A percentile compares a stretch with the other conserved stretches of the same genome.
Conservation (phyloP, 2,797 vertebrate genomes). For the Rhinichthys osculus region DNA sequence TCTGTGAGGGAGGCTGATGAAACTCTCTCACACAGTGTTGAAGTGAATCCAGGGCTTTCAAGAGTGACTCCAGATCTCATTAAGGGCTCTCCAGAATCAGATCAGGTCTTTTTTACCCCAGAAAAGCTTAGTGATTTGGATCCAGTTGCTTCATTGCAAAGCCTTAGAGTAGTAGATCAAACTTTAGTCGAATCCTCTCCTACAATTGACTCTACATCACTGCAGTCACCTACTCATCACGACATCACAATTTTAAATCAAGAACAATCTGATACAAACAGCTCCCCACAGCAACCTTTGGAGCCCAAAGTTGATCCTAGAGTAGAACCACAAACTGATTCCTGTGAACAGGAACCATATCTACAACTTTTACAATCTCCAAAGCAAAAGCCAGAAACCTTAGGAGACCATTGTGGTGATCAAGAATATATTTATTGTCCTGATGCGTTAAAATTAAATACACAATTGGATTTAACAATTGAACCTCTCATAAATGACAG, state of each 20-base stretch:
- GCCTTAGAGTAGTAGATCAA: slow-evolving; percentile 11
- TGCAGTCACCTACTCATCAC: neutral
- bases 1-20: slow-evolving; percentile 7
- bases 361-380: slow-evolving; percentile 9
- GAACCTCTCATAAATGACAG: slow-evolving; percentile 35
- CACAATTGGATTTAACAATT: slow-evolving; percentile 40
- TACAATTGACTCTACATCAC: neutral
- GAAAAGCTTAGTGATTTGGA: slow-evolving; percentile 32
- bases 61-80: slow-evolving; percentile 57
- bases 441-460: neutral
- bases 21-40: neutral
- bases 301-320: neutral
- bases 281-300: neutral
- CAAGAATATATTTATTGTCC: neutral
- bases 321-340: slow-evolving; percentile 5
- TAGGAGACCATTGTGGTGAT: neutral
- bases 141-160: slow-evolving; percentile 5
- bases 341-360: slow-evolving; percentile 9
- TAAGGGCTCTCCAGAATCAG: slow-evolving; percentile 54
- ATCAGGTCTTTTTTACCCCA: slow-evolving; percentile 3
- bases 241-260: slow-evolving; percentile 22
- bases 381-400: neutral
- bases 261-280: slow-evolving; percentile 28
- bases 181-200: neutral
- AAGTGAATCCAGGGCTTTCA: slow-evolving; percentile 50